Base-by-base conservation (phyloP, 1,140 invertebrate genomes). In the Drosophila repletoides region DNA sequence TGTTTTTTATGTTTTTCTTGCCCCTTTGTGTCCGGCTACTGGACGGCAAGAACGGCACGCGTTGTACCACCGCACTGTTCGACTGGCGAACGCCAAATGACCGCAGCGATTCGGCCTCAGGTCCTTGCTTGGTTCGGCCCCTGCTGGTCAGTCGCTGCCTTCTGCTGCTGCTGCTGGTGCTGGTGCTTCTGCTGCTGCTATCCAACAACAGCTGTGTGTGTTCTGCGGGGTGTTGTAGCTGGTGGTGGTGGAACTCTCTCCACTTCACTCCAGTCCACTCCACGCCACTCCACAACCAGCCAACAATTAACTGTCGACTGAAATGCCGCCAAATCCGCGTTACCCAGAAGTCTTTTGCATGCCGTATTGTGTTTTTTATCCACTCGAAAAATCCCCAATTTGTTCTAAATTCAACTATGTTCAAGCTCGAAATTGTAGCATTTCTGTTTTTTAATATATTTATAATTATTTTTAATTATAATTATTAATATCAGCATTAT, bases 71-170 rank as follows among this genome's bases (percentile, higher is more conserved):
- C 79, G 79, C 80, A 68, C 74, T 38, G 48, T 55, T 86, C 75
- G 75, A 79, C 43, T 79, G 80, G 79, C 79, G 58, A 84, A 84
- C 55, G 71, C 74, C 80, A 84, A 84, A 84, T 84, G 79, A 84
- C 79, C 79, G 48, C 33, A 56, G 64, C 15, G 36, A 59, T 52
- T 67, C 21, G 66, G 72, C 38, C 41, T 22, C 58, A 29, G 28
- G 52, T 41, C 24, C 51, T 65, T 69, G 61, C 29, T 21, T 40
- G 28, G 26, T 31, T 73, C 58, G 74, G 48, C 64, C 73, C 14
- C 45, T 14, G 41, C 17, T 48, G 36, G 60, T 46, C 41, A 53
- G 24, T 46, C 56, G 34, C 40, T n/a, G n/a, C n/a, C n/a, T n/a
- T n/a, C n/a, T n/a, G n/a, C n/a, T n/a, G n/a, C n/a, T n/a, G n/a